Evolutionary conservation across 1,140 invertebrate species (phyloP), one percentile per base, ranked within the genome.

Genomic region (Caenorhabditis tropicalis): DNA sequence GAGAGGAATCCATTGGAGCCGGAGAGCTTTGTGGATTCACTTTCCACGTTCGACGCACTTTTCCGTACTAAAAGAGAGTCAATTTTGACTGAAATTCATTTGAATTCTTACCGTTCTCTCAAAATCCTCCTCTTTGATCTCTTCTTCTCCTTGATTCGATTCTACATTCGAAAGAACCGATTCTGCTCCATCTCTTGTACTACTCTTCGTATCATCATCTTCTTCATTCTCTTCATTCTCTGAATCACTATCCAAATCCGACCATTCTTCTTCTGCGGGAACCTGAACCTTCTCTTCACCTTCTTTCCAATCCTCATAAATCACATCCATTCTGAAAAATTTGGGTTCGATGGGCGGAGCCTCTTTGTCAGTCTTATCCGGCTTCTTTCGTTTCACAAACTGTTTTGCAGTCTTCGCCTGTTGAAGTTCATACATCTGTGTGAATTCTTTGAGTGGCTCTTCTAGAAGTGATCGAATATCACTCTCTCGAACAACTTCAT

Each of bases 51-150:
- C 65, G 65, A 27, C 65, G 65, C 12, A 74, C 36, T 74, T 43
- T 74, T 74, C 65, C 65, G 36, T 74, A 74, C 65, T 74, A 36
- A 43, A 74, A 74, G 43, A n/a, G n/a, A n/a, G n/a, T n/a, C n/a
- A n/a, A n/a, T n/a, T n/a, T n/a, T 43, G 39, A 43, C 65, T 74
- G 65, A 43, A 74, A 74, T 43, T 12, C 12, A 43, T 43, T 12
- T 12, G 39, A 3, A 7, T 7, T 12, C 58, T n/a, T 19, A 74
- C 65, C 36, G 21, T 43, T 46, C 65, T 43, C 36, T 74, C 29
- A 19, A 74, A 74, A 74, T 74, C 24, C 65, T 74, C 65, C n/a
- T 74, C 65, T 43, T 36, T 36, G 2, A 58, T 5, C 53, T 27
- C 5, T 15, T 12, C 6, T 9, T 5, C 4, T 15, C 5, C 24